phyloP scores from a whole-genome alignment of 2,113 vertebrate species.

The Eurystomus gularis region DNA sequence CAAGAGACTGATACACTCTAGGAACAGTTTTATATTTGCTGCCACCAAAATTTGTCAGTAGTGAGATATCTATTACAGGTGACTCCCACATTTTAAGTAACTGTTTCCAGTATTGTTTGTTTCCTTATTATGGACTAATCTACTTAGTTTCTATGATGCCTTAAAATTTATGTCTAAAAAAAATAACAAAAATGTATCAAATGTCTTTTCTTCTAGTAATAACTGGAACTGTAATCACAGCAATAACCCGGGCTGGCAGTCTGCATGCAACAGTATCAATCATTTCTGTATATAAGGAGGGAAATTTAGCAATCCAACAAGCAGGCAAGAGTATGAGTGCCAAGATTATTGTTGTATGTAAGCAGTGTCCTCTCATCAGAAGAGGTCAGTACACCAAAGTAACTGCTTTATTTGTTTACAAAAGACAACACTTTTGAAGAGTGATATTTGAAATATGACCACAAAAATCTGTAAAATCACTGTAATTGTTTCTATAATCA shows the following conservation, averaged over 20 bases:
- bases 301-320: slow-evolving; percentile 91
- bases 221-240: slow-evolving; percentile 89
- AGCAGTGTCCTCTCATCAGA: slow-evolving; percentile 91
- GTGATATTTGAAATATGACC: neutral
- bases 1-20: neutral
- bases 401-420: neutral
- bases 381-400: slow-evolving; percentile 82
- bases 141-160: neutral
- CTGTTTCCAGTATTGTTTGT: neutral
- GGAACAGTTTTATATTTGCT: neutral
- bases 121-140: neutral
- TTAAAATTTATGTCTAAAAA: neutral
- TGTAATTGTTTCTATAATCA: neutral
- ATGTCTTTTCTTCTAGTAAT: slow-evolving; percentile 77
- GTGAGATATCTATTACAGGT: neutral
- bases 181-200: neutral
- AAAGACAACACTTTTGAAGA: neutral
- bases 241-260: slow-evolving; percentile 80
- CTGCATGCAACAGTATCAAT: slow-evolving; percentile 89
- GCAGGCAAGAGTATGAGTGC: slow-evolving; percentile 96
- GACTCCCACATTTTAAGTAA: neutral
- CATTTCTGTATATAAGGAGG: slow-evolving; percentile 94
- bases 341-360: slow-evolving; percentile 90
- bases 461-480: neutral
- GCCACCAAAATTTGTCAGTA: neutral